These are phyloP conservation scores for Otocyon megalotis DNA, from an alignment of 2,113 vertebrate species.

Conservation along the genomic window DNA sequence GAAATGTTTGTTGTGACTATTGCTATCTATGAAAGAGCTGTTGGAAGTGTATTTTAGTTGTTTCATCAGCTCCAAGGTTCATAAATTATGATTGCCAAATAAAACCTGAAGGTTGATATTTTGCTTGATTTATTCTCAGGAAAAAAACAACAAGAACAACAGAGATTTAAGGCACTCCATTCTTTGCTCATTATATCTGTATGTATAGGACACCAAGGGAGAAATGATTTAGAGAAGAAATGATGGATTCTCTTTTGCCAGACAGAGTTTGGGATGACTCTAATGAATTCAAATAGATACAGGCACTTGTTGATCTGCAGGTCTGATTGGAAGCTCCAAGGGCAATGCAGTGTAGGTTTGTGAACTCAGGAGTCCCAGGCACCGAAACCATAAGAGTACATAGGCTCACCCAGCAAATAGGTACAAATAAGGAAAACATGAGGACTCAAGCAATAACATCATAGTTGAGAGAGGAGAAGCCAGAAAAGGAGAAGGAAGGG, in stretches of 20 bases:
- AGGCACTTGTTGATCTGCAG: rapidly evolving
- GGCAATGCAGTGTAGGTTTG: rapidly evolving
- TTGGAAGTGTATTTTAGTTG: background rate
- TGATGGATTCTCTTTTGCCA: background rate
- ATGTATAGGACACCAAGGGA: background rate
- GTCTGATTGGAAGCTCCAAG: background rate
- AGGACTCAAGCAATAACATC: rapidly evolving
- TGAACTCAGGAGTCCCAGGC: too few species aligned
- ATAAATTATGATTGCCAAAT: background rate
- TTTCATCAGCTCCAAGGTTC: background rate
- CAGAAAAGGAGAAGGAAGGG: background rate
- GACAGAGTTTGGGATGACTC: background rate
- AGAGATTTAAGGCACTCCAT: background rate
- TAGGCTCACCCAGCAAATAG: rapidly evolving
- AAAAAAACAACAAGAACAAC: background rate
- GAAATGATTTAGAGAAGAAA: background rate
- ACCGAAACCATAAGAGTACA: rapidly evolving
- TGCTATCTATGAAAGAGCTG: background rate
- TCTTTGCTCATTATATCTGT: background rate
- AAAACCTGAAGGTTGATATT: background rate
- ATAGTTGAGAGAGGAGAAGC: background rate
- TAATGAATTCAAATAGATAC: rapidly evolving
- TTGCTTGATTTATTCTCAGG: background rate
- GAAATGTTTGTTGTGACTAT: background rate
- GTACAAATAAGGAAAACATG: rapidly evolving